These are phyloP conservation scores for Cygnus olor DNA, from an alignment of 2,797 vertebrate species.

Conservation along the genomic window DNA sequence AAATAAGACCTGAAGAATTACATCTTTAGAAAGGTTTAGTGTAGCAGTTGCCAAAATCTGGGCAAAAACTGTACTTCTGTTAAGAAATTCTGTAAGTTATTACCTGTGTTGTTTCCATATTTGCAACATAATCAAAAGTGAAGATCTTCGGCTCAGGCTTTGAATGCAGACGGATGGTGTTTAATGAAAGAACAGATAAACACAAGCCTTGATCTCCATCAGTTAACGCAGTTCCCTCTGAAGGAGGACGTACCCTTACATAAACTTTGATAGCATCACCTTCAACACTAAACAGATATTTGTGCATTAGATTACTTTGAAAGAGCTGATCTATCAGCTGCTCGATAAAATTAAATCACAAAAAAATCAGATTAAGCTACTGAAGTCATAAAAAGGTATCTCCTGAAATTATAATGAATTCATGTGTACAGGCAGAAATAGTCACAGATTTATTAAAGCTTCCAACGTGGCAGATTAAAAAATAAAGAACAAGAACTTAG, in stretches of 20 bases:
- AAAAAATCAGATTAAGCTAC: neutral
- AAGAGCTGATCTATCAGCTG: neutral
- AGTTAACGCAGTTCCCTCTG: constrained; percentile 73
- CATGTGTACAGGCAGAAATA: neutral
- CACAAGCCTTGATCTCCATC: constrained; percentile 88
- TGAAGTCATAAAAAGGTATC: neutral
- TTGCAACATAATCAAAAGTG: constrained; percentile 93
- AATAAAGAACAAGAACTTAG: neutral
- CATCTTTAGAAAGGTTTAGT: neutral
- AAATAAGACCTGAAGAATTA: neutral
- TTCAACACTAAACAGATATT: constrained; percentile 78
- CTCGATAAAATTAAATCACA: neutral
- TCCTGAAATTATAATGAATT: neutral
- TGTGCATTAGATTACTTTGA: neutral
- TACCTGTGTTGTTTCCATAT: constrained; percentile 92
- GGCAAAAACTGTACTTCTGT: neutral
- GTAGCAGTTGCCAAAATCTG: neutral
- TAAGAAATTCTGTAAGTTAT: neutral
- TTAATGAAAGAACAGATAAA: constrained; percentile 87
- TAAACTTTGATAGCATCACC: constrained; percentile 94
- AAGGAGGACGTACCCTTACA: constrained; percentile 89
- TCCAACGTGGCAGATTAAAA: neutral
- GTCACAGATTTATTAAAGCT: neutral
- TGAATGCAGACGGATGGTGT: constrained; percentile 88
- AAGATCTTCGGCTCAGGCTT: constrained; percentile 94